phyloP scores from a whole-genome alignment of 2,797 vertebrate genomes.

The Adelosebastes latens region DNA sequence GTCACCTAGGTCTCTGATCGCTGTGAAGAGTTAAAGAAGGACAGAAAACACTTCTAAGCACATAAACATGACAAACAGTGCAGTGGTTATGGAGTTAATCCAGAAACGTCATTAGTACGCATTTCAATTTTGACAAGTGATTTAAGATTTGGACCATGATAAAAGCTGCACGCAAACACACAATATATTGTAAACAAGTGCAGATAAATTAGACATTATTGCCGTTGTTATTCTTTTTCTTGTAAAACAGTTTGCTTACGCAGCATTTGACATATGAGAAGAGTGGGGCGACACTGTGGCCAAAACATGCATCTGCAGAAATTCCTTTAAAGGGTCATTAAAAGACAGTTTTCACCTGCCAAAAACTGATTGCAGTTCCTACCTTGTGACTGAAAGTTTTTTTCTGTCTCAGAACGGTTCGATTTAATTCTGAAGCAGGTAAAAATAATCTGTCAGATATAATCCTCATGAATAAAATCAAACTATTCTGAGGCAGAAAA shows the following conservation, averaged over 20 bases:
- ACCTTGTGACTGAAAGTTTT: no score
- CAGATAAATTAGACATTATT: neutral
- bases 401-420: no score
- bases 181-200: neutral
- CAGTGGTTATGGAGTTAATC: slow-evolving; percentile 47
- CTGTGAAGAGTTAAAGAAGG: neutral
- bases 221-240: neutral
- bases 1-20: neutral
- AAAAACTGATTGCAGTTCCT: no score
- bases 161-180: neutral
- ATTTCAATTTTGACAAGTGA: slow-evolving; percentile 5
- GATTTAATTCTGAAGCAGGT: no score
- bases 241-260: neutral
- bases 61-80: slow-evolving; percentile 40
- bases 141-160: slow-evolving; percentile 19
- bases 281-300: neutral
- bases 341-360: no score
- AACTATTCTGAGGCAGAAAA: no score
- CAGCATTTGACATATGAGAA: neutral
- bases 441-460: no score
- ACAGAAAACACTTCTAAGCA: neutral
- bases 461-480: no score
- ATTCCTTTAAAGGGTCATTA: no score
- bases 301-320: neutral
- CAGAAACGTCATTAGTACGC: slow-evolving; percentile 61